Conservation (phyloP, 2,888 invertebrate species). For the Pseudanteris insignis region DNA sequence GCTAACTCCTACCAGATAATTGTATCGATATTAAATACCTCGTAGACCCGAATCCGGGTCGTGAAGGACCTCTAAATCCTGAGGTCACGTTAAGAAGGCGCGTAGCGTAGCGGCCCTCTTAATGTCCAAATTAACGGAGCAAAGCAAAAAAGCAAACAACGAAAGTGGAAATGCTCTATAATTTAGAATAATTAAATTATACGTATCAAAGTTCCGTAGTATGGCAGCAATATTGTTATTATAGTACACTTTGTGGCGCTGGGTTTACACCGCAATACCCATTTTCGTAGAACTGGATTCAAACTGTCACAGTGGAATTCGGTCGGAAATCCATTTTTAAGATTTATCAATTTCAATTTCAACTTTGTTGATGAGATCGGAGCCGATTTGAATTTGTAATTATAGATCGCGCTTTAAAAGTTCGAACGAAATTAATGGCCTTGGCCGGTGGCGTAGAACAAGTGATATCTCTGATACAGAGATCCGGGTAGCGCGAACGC, state of each 20-base stretch:
- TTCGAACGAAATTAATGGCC: slow-evolving; percentile 21
- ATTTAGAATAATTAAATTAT: slow-evolving; percentile 47
- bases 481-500: too few species aligned
- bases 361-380: slow-evolving; percentile 8
- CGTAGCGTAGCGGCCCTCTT: slow-evolving; percentile 25
- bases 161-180: slow-evolving; percentile 36
- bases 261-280: slow-evolving; percentile 26
- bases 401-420: slow-evolving; percentile 22
- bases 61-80: slow-evolving; percentile 48
- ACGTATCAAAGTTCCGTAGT: slow-evolving; percentile 38
- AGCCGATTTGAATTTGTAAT: slow-evolving; percentile 29
- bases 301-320: slow-evolving; percentile 39
- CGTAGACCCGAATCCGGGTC: slow-evolving; percentile 51
- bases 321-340: slow-evolving; percentile 30
- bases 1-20: slow-evolving; percentile 64
- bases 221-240: slow-evolving; percentile 41
- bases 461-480: slow-evolving; percentile 23
- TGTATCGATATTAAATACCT: slow-evolving; percentile 66
- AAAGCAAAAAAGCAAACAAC: slow-evolving; percentile 39
- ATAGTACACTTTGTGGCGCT: slow-evolving; percentile 16
- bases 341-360: slow-evolving; percentile 42
- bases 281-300: slow-evolving; percentile 33
- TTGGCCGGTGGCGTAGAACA: slow-evolving; percentile 17
- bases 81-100: slow-evolving; percentile 54
- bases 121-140: slow-evolving; percentile 23